Base-by-base conservation (phyloP, 2,888 invertebrate genomes). In the Archaeoteleia sp. region DNA sequence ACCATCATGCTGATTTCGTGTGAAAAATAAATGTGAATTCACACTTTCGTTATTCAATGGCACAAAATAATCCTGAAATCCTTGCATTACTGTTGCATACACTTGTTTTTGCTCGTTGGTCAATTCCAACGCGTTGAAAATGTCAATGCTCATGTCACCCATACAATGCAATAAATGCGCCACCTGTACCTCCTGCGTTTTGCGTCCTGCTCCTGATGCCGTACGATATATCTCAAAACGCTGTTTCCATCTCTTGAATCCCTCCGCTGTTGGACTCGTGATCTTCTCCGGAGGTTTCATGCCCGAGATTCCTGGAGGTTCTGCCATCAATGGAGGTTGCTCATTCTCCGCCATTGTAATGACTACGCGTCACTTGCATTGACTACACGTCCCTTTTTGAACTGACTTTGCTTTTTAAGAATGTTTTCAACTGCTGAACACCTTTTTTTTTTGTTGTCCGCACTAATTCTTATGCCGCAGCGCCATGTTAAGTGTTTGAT, bases 151-250 rank as follows among this genome's bases (percentile, higher is more conserved):
- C 29, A 70, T 73, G 1, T 72, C 48, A 8, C 73, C 74, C 25
- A 75, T 69, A 0, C 69, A 46, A 37, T 75, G 74, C 20, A 76
- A 74, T 45, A 76, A 61, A 34, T 75, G 57, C 15, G 72, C 74
- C 0, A 75, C 68, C 55, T 75, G 73, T 9, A 67, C 60, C 20
- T 67, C 65, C 1, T 55, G 57, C 0, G 53, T 14, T 23, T 63
- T 74, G 14, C 53, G 40, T 1, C 54, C 23, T 2, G 71, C 20
- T 39, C 74, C 74, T 10, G 74, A 71, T 1, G 75, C 75, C 1
- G 8, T 15, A 1, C 54, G 25, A 35, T 60, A 60, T 1, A 66
- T 9, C 1, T 27, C 7, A 23, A 66, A 60, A 1, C 48, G 40
- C 13, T 48, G 48, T 13, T 60, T 53, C 53, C 53, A 58, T 17